Evolutionary conservation across 2,113 vertebrate species (phyloP), one percentile per base, ranked within the genome.

Genomic region (Alosa alosa): DNA sequence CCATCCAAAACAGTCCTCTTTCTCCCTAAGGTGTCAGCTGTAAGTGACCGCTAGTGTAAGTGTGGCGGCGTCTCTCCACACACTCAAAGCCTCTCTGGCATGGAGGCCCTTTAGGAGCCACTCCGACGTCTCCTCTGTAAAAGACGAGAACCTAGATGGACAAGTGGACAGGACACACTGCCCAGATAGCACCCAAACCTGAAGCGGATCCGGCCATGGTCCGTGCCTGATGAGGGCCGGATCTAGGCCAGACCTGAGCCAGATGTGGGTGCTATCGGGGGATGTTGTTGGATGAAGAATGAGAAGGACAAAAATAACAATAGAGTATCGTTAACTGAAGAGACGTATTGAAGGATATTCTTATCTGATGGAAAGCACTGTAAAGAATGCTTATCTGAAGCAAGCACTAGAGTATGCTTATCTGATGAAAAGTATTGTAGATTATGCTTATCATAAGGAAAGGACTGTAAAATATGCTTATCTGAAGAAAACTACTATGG

Each of bases 1-100:
- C 75, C 82, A 93, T 94, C 92, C 93, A 91, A 94, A 90, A 90
- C 94, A 94, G 94, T 93, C 92, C 92, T 95, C 93, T 93, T 93
- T 93, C 93, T 94, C 91, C 94, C 92, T 94, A 93, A 93, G 94
- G 92, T 92, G 87, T 89, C 93, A 94, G 92, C 91, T 93, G 50
- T 88, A 85, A 86, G 84, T 84, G 81, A 84, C n/a, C 64, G 7
- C 64, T 72, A 72, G 72, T 39, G 18, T 17, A 15, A 25, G 13
- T 8, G 4, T 18, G 18, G 52, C 52, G 4, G 18, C 6, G 60
- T 64, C 60, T 68, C n/a, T 31, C 1, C 64, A 68, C 22, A 68
- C 64, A 31, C n/a, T 68, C 64, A 68, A 11, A 68, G 31, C 3
- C 11, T 31, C 31, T 78, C 36, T 4, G 10, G 1, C 31, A 10